Evolutionary conservation across 2,113 vertebrate species (phyloP).

Genomic region (Fukomys damarensis): DNA sequence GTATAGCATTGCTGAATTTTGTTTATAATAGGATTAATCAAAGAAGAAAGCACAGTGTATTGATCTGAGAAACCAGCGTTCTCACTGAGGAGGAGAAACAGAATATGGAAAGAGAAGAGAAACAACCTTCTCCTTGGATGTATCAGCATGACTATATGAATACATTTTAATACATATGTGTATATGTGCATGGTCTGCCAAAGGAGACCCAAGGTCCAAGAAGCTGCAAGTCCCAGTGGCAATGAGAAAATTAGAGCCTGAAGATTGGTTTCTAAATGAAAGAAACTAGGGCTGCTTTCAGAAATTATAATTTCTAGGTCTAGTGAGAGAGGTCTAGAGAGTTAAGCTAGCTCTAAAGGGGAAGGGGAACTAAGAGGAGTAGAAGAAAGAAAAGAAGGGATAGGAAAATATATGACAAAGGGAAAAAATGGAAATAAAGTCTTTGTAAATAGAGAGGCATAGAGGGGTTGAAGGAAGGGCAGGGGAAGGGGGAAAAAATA

Average conservation of each 20-base stretch:
- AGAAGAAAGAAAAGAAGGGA: no score
- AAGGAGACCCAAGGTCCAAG: background rate
- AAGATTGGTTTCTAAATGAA: background rate
- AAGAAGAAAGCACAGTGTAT: background rate
- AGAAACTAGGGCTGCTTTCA: background rate
- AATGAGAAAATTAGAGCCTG: background rate
- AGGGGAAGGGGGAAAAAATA: no score
- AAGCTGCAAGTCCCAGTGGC: background rate
- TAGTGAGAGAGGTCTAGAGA: no score
- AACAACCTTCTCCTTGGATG: background rate
- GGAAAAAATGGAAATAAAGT: no score
- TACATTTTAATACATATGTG: background rate
- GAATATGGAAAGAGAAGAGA: background rate
- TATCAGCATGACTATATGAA: background rate
- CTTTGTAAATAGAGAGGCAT: no score
- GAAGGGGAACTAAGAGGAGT: no score
- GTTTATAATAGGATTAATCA: background rate
- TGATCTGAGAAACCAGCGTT: background rate
- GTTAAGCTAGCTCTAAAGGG: no score
- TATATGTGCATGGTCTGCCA: background rate
- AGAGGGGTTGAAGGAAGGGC: no score
- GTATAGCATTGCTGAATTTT: background rate
- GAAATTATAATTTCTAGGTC: background rate
- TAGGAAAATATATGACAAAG: no score
- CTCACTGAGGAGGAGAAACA: background rate